phyloP scores from a whole-genome alignment of 2,888 invertebrate species.

The Venusia cambrica region DNA sequence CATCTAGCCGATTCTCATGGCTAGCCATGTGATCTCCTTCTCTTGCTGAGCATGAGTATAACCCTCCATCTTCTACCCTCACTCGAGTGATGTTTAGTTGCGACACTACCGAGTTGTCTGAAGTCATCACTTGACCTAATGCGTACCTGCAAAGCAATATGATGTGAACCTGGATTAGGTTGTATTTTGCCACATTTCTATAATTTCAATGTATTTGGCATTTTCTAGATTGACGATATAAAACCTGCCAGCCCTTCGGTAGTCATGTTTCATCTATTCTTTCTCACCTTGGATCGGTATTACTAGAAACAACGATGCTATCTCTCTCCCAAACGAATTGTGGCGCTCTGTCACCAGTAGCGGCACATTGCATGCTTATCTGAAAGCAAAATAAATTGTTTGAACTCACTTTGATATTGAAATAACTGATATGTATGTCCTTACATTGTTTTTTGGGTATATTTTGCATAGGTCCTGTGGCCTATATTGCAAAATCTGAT shows the following conservation, averaged over 20 bases:
- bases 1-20: conserved; percentile 73
- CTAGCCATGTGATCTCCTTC: conserved; percentile 59
- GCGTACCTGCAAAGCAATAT: conserved; percentile 56
- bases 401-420: no score
- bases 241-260: no score
- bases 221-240: no score
- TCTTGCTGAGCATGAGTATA: conserved; percentile 81
- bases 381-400: conserved; percentile 39
- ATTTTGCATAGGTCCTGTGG: no score
- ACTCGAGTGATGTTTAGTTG: conserved; percentile 79
- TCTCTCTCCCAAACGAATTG: conserved; percentile 73
- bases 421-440: no score
- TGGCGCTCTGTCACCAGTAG: conserved; percentile 62
- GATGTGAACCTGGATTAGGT: no score
- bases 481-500: no score
- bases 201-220: no score
- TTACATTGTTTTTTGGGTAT: no score
- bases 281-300: conserved; percentile 65
- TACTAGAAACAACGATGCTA: conserved; percentile 60
- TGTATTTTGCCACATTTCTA: no score
- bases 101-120: conserved; percentile 66
- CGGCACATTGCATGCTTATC: conserved; percentile 74
- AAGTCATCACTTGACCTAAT: conserved; percentile 69
- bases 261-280: neutral
- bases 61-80: conserved; percentile 82